phyloP scores from a whole-genome alignment of 1,140 invertebrate species.

The Bradysia coprophila region DNA sequence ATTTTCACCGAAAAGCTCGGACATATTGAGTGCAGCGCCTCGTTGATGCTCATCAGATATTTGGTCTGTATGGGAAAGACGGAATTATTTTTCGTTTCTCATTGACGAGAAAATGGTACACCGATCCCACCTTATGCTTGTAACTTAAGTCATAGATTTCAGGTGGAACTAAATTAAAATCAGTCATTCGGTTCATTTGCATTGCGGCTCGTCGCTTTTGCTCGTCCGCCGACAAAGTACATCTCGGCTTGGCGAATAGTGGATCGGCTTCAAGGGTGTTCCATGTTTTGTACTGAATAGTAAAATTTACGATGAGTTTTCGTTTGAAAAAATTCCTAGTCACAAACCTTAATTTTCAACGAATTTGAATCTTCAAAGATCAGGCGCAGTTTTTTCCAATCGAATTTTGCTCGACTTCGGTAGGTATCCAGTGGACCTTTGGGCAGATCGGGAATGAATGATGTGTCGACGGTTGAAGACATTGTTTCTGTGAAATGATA shows the following conservation, averaged over 20 bases:
- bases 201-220: conserved; percentile 38
- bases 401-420: conserved; percentile 50
- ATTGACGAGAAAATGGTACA: no score
- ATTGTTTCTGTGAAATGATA: neutral
- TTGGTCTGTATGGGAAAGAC: no score
- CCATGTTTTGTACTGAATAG: conserved; percentile 61
- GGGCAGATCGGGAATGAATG: conserved; percentile 35
- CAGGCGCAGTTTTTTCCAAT: conserved; percentile 59
- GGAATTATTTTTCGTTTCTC: no score
- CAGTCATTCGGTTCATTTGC: conserved; percentile 35
- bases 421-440: conserved; percentile 51
- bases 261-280: conserved; percentile 62
- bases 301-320: conserved; percentile 7
- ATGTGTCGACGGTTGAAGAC: conserved; percentile 9
- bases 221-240: conserved; percentile 50
- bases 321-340: conserved; percentile 5
- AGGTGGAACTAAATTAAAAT: conserved; percentile 32
- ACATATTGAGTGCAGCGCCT: conserved; percentile 42
- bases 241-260: conserved; percentile 40
- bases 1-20: conserved; percentile 49
- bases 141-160: conserved; percentile 37
- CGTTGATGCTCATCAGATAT: conserved; percentile 47
- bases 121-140: conserved; percentile 42
- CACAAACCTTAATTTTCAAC: conserved; percentile 52
- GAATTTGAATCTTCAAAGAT: conserved; percentile 51